Base-by-base conservation (phyloP, 2,888 invertebrate genomes). In the Hypomecis punctinalis region DNA sequence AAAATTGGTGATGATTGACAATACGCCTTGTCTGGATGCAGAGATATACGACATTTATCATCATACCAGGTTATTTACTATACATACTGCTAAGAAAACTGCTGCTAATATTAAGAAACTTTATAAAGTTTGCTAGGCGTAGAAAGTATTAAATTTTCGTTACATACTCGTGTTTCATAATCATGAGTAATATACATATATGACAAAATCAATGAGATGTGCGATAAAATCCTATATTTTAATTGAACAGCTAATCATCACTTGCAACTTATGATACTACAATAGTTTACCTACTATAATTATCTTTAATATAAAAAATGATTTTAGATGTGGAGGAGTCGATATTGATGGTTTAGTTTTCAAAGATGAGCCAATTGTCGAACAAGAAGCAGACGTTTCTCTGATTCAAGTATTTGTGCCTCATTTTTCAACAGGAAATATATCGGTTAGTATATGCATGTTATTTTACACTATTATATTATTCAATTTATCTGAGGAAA, bases 321-420 rank as follows among this genome's bases (percentile, higher is more conserved):
- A 37, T 5, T 46, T 62, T 23, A 82, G 82, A 47, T 79, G 77
- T 45, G 80, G 76, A 37, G 82, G 80, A 13, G 72, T 79, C 5
- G 73, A 76, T 52, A 36, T 82, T 8, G 59, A 73, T 11, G 65
- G 72, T 13, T 55, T 82, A 8, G 60, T 68, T 6, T 81, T 75
- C 60, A 68, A 65, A 37, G 72, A 79, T 43, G 72, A 61, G 40
- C 70, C 74, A 6, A 48, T 61, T 6, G 55, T 65, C 5, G 68
- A 75, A 40, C 60, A 73, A n/a, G 61, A 71, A 10, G 69, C 77
- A 47, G 74, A 77, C 63, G 58, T 75, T 13, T 37, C 81, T 13
- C 69, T 74, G 49, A 68, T 60, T 0, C 68, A 67, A 51, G 64
- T 72, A 0, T 82, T 82, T 67, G 67, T 79, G n/a, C 79, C 82